Evolutionary conservation across 2,113 vertebrate species (phyloP).

Genomic region (Xyrauchen texanus): DNA sequence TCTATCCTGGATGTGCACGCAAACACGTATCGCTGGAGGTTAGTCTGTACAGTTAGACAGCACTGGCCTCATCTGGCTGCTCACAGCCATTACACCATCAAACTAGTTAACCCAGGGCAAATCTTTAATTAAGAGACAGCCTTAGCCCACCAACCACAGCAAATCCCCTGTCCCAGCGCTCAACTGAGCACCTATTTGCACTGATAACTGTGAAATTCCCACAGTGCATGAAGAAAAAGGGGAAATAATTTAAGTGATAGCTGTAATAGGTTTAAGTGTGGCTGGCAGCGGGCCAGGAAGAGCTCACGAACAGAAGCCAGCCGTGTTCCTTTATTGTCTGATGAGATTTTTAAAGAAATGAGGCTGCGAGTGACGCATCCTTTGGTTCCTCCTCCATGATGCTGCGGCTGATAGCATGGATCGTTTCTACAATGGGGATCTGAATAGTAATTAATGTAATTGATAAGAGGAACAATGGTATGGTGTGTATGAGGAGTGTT

Average conservation of each 20-base stretch:
- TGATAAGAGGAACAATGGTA: constrained; percentile 36
- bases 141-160: constrained; percentile 71
- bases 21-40: not conserved
- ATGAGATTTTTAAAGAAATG: constrained; percentile 58
- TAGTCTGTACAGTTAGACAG: constrained; percentile 70
- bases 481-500: not conserved
- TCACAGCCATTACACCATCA: constrained; percentile 63
- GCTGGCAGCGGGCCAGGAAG: constrained; percentile 79
- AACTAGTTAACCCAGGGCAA: constrained; percentile 66
- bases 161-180: constrained; percentile 58
- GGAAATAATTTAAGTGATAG: constrained; percentile 86
- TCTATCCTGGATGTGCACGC: constrained; percentile 37
- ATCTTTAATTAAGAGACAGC: constrained; percentile 78
- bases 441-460: constrained; percentile 43
- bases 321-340: constrained; percentile 59
- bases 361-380: constrained; percentile 54
- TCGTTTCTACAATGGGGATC: constrained; percentile 24
- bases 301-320: constrained; percentile 66
- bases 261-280: constrained; percentile 83
- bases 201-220: constrained; percentile 86
- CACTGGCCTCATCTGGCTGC: constrained; percentile 86
- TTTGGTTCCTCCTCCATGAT: constrained; percentile 63
- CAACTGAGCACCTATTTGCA: constrained; percentile 56
- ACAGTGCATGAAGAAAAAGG: constrained; percentile 78
- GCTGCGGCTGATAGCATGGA: constrained; percentile 19